Conservation (phyloP, 2,113 vertebrate genomes). For the Charadrius vociferus region DNA sequence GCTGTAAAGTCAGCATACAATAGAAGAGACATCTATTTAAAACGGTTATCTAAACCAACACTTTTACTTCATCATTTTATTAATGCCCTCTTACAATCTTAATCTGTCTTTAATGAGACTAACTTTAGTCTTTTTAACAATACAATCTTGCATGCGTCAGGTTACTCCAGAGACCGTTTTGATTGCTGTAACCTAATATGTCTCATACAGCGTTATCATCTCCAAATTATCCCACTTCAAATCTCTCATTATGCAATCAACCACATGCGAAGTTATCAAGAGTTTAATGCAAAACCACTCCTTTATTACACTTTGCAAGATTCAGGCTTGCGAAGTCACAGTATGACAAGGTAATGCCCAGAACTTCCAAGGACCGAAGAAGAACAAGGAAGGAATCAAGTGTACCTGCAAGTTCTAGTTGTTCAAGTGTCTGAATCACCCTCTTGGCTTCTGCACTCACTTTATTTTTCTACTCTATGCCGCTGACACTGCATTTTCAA, state of each 20-base stretch:
- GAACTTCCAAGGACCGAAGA: neutral
- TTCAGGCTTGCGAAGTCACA: neutral
- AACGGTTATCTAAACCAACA: neutral
- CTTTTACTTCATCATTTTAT: neutral
- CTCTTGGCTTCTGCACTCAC: neutral
- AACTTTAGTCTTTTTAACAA: neutral
- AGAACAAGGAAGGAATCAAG: neutral
- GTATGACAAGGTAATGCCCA: neutral
- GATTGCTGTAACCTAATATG: neutral
- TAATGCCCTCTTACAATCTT: neutral
- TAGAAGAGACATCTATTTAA: neutral
- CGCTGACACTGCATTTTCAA: neutral
- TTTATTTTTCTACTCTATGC: neutral
- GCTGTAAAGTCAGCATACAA: neutral
- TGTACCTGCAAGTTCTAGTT: neutral
- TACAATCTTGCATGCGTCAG: neutral
- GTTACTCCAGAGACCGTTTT: neutral
- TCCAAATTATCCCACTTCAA: neutral
- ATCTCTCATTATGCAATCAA: neutral
- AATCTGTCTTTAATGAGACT: slow-evolving; percentile 3
- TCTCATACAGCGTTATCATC: neutral
- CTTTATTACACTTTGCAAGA: neutral
- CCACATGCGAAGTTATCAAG: neutral
- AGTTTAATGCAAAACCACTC: neutral
- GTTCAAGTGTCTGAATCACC: neutral